phyloP scores from a whole-genome alignment of 2,888 invertebrate genomes.

The Dolomedes plantarius region DNA sequence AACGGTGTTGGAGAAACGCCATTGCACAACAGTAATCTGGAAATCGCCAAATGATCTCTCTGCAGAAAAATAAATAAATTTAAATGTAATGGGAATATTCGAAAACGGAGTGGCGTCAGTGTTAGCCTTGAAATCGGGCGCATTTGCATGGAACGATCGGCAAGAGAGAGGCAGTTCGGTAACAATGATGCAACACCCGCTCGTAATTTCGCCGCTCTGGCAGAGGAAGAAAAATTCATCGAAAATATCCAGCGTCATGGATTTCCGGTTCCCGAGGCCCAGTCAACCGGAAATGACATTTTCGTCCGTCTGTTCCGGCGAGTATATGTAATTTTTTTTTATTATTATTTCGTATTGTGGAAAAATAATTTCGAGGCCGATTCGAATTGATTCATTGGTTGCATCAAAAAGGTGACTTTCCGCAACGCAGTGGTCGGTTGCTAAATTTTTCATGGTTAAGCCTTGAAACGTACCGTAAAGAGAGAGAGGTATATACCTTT shows the following conservation, averaged over 20 bases:
- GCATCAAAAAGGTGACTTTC: constrained; percentile 36
- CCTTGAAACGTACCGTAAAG: no score
- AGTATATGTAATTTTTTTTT: no score
- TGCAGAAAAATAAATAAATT: not conserved
- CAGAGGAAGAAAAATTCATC: constrained; percentile 4
- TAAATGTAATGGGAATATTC: constrained; percentile 11
- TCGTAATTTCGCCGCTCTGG: constrained; percentile 46
- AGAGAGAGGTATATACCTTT: no score
- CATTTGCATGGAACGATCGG: not conserved
- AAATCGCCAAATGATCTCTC: constrained; percentile 5
- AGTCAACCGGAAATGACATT: constrained; percentile 69
- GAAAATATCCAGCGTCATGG: constrained; percentile 36
- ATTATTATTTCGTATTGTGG: constrained; percentile 6
- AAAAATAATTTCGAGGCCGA: constrained; percentile 59
- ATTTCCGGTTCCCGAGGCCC: constrained; percentile 59
- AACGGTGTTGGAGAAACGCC: not conserved
- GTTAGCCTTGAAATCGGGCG: constrained; percentile 21
- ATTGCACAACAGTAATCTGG: not conserved
- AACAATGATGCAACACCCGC: constrained; percentile 61
- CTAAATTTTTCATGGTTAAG: constrained; percentile 12
- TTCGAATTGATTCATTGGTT: constrained; percentile 56
- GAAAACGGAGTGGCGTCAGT: constrained; percentile 31
- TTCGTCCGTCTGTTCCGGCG: constrained; percentile 29
- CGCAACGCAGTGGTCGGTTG: constrained; percentile 41
- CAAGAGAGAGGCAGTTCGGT: constrained; percentile 24